These are phyloP conservation scores for Megaceryle alcyon DNA, from an alignment of 2,797 vertebrate species.

Conservation along the genomic window DNA sequence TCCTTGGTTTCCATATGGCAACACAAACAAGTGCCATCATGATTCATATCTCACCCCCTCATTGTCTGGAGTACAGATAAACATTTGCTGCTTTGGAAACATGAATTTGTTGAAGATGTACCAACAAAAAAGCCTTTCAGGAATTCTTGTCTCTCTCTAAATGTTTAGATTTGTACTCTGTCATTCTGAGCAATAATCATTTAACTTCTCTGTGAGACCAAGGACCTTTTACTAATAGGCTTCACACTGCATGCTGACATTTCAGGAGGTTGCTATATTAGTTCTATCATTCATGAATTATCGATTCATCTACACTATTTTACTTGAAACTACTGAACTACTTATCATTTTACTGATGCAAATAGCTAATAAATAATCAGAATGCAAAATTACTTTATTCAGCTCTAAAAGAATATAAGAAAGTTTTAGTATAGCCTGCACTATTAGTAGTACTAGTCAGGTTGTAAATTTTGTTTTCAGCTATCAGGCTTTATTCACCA, in stretches of 20 bases:
- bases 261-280: slow-evolving; percentile 30
- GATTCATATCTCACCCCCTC: not conserved
- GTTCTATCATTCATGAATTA: slow-evolving; percentile 59
- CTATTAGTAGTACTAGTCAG: not conserved
- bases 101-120: slow-evolving; percentile 8
- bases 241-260: slow-evolving; percentile 32
- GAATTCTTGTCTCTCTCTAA: slow-evolving; percentile 42
- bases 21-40: not conserved
- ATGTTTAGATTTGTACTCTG: slow-evolving; percentile 50
- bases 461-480: slow-evolving; percentile 6
- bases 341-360: slow-evolving; percentile 13
- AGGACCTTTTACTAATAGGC: slow-evolving; percentile 14
- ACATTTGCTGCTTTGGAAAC: slow-evolving; percentile 38
- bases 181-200: slow-evolving; percentile 57
- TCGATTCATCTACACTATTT: slow-evolving; percentile 33
- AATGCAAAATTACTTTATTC: slow-evolving; percentile 22
- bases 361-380: slow-evolving; percentile 29
- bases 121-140: slow-evolving; percentile 30
- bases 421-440: not conserved
- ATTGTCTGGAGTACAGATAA: slow-evolving; percentile 13
- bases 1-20: not conserved
- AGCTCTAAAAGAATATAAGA: slow-evolving; percentile 11
- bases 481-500: not conserved
- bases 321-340: slow-evolving; percentile 5
- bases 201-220: slow-evolving; percentile 35